Conservation (phyloP, 2,797 vertebrate genomes). For the Platalea minor region DNA sequence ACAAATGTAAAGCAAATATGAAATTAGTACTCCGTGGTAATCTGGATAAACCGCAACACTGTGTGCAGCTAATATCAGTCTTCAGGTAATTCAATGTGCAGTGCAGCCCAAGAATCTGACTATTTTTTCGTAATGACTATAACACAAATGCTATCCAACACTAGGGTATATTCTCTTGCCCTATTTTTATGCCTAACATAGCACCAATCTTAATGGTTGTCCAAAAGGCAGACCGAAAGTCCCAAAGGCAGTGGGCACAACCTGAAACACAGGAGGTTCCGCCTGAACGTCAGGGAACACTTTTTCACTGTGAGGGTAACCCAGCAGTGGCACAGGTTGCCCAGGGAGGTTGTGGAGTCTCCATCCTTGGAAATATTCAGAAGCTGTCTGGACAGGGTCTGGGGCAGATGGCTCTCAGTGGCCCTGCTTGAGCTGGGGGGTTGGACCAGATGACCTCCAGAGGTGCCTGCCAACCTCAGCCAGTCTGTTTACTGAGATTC, state of each 20-base stretch:
- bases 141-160: background rate
- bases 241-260: background rate
- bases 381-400: background rate
- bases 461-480: background rate
- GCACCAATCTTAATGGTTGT: background rate
- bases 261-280: background rate
- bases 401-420: background rate
- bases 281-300: background rate
- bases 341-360: background rate
- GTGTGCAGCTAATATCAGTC: background rate
- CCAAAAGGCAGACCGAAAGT: background rate
- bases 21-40: background rate
- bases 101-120: background rate
- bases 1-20: background rate
- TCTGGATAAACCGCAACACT: background rate
- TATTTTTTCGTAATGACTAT: background rate
- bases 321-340: background rate
- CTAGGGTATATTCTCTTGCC: background rate
- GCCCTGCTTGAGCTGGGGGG: background rate
- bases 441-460: background rate
- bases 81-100: background rate
- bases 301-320: background rate
- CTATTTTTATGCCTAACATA: background rate
- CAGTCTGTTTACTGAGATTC: background rate
- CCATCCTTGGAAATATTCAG: background rate